Conservation (phyloP, 2,797 vertebrate species). For the Epinephelus coioides region DNA sequence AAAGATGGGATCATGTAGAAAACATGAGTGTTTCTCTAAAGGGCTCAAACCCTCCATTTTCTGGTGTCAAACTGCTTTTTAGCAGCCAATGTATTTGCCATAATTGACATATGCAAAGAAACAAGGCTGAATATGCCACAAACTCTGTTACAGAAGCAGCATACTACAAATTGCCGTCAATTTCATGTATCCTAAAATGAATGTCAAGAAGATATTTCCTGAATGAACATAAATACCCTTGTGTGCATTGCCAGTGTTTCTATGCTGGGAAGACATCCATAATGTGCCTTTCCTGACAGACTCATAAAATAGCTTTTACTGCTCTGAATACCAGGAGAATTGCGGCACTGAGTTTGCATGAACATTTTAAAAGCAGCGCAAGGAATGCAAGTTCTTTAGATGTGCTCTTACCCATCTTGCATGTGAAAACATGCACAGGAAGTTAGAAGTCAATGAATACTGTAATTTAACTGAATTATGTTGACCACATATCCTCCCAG, state of each 20-base stretch:
- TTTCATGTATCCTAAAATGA: constrained; percentile 68
- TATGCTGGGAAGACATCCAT: constrained; percentile 78
- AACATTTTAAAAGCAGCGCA: constrained; percentile 84
- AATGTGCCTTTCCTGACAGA: constrained; percentile 85
- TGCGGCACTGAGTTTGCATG: constrained; percentile 85
- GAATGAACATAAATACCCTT: constrained; percentile 78
- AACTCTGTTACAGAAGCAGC: constrained; percentile 69
- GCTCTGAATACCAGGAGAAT: constrained; percentile 87
- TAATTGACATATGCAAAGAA: constrained; percentile 71
- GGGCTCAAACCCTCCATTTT: constrained; percentile 66
- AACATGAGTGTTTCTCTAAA: constrained; percentile 65
- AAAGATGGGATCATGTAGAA: constrained; percentile 73
- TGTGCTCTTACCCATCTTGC: constrained; percentile 83
- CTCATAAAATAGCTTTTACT: constrained; percentile 88
- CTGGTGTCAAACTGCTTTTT: constrained; percentile 68
- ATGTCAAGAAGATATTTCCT: constrained; percentile 73
- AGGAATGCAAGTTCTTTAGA: constrained; percentile 87
- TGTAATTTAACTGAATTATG: constrained; percentile 89
- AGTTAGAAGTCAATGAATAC: constrained; percentile 85
- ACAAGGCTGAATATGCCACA: constrained; percentile 69
- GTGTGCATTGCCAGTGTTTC: constrained; percentile 79
- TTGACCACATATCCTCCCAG: constrained; percentile 86
- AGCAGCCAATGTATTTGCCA: constrained; percentile 69
- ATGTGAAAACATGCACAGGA: constrained; percentile 89
- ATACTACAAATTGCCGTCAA: constrained; percentile 63